Base-by-base conservation (phyloP, 1,140 invertebrate species). In the Reticulitermes speratus region DNA sequence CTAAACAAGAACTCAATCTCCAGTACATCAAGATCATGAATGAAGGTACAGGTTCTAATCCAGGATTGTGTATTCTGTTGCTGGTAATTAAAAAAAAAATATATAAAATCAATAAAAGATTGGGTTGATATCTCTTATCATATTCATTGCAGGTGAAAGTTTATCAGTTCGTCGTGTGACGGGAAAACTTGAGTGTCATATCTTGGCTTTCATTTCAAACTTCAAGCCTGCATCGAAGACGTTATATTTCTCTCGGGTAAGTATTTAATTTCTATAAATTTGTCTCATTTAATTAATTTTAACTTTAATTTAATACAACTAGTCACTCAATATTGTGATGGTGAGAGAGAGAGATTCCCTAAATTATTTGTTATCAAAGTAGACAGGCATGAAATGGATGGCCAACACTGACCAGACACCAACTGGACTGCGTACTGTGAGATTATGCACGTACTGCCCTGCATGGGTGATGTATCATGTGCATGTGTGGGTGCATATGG, bases 201-300 rank as follows among this genome's bases (percentile, higher is more conserved):
- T 97, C 75, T 93, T 97, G n/a, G 95, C 95, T 86, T 97, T 96
- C 88, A 90, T 97, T 32, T 95, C 95, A 91, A 95, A 95, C 89
- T 94, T 96, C 87, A 94, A 93, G 84, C 92, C 96, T 7, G 92
- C 94, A 87, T 94, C 95, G 16, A 93, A 95, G 87, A 95, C 95
- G 25, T 95, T 96, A 59, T 96, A 95, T 88, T 91, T 96, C 87
- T 96, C 95, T 11, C 91, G 95, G 90, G 95, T 95, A 91, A 92
- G 92, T 91, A 45, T 87, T 82, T 59, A 0, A 3, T 21, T 45
- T 82, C 32, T 44, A n/a, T 21, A 55, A 55, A 21, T 19, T 55
- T 55, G 52, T 21, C 52, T 5, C 19, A 5, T 55, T 55, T 16
- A 55, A 55, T 21, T 55, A 21, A 55, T 2, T 21, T 55, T 55